Evolutionary conservation across 2,797 vertebrate genomes (phyloP).

Genomic region (Phrynocephalus guinanensis): DNA sequence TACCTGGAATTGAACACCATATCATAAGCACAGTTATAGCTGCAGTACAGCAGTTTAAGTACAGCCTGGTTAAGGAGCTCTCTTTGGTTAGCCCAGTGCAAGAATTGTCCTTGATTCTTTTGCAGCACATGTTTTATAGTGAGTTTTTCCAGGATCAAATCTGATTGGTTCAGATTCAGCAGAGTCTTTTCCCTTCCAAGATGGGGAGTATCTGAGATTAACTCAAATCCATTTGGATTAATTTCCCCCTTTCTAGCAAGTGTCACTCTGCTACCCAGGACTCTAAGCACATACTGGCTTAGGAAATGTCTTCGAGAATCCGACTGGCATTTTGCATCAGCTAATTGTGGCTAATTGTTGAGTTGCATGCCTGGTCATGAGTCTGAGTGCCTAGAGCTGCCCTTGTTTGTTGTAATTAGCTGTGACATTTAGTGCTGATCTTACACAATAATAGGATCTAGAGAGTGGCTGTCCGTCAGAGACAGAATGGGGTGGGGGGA

Average conservation of each 20-base stretch:
- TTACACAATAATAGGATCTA: background rate
- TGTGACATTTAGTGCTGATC: too few species aligned
- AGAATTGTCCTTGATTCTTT: background rate
- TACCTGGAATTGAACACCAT: too few species aligned
- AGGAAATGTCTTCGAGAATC: background rate
- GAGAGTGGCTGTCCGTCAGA: background rate
- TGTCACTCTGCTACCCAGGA: background rate
- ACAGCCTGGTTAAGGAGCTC: too few species aligned
- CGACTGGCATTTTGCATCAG: background rate
- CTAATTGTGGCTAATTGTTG: background rate
- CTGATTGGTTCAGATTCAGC: background rate
- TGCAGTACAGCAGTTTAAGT: too few species aligned
- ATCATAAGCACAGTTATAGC: too few species aligned
- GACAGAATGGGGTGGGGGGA: background rate
- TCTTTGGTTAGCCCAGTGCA: too few species aligned
- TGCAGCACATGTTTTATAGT: background rate
- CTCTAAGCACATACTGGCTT: background rate
- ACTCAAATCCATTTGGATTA: background rate
- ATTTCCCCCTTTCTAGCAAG: background rate
- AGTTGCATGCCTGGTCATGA: too few species aligned
- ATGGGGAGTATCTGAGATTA: background rate
- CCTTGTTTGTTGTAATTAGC: too few species aligned
- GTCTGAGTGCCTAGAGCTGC: too few species aligned
- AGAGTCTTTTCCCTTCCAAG: background rate
- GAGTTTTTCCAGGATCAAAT: background rate